phyloP scores from a whole-genome alignment of 2,113 vertebrate genomes.

The Hemicordylus capensis region DNA sequence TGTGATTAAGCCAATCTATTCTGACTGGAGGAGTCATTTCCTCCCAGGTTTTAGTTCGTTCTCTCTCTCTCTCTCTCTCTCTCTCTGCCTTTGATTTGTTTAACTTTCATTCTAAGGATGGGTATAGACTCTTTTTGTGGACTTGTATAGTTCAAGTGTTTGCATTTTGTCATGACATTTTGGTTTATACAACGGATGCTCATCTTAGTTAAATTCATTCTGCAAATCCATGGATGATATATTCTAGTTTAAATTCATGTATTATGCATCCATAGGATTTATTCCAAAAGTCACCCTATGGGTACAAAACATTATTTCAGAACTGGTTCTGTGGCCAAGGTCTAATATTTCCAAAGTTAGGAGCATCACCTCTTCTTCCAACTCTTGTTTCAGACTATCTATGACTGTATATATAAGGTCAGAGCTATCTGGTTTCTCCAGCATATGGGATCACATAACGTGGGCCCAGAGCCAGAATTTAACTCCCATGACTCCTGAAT shows the following conservation, averaged over 20 bases:
- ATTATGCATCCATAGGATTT: not conserved
- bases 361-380: slow-evolving; percentile 29
- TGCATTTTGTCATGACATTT: not conserved
- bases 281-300: not conserved
- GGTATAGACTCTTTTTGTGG: too few relatives aligned
- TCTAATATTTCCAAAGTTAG: slow-evolving; percentile 48
- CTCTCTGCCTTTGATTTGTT: too few relatives aligned
- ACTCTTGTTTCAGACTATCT: slow-evolving; percentile 34
- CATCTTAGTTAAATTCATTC: not conserved
- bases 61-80: too few relatives aligned
- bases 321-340: slow-evolving; percentile 4
- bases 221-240: not conserved
- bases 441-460: slow-evolving; percentile 33
- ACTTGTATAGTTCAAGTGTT: not conserved
- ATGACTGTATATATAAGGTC: slow-evolving; percentile 24
- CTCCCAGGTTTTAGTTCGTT: too few relatives aligned
- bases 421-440: slow-evolving; percentile 34
- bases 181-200: not conserved
- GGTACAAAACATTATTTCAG: not conserved
- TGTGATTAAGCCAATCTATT: too few relatives aligned
- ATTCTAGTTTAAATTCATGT: not conserved
- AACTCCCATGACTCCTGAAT: slow-evolving; percentile 20
- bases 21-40: too few relatives aligned
- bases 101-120: too few relatives aligned
- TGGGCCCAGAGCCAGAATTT: not conserved